Evolutionary conservation across 30 jellyfish, hydroid and myxozoan genomes (phyloP), one percentile per base, ranked within the genome.

Genomic region (Calvadosia cruxmelitensis): DNA sequence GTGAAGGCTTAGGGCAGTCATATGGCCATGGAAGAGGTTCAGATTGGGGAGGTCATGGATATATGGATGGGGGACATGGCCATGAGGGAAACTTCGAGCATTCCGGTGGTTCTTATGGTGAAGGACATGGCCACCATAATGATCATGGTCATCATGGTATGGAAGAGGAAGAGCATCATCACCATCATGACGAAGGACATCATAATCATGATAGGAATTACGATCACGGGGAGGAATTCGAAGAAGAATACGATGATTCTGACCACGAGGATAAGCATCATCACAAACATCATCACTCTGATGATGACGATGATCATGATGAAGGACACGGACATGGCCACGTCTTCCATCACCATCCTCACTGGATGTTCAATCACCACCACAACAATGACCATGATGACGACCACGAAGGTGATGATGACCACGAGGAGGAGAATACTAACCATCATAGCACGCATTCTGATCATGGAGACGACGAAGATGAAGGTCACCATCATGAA

Each of bases 191-290:
- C 29, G 76, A 68, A 26, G 91, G 77, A 13, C 42, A 29, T 29
- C 67, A 53, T 29, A 13, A 61, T 33, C 80, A 74, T 68, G 74
- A 69, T 36, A 64, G 53, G 5, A 69, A n/a, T 27, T 33, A 20
- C 30, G 91, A 69, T 69, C 64, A 68, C 69, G 91, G 91, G 3
- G 75, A 78, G 63, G 72, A 68, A 63, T 68, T 29, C 0, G 51
- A 29, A 57, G 81, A 63, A 10, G 29, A 62, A 15, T 34, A 34
- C 51, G 52, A 34, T 53, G 72, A 26, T 70, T 62, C 33, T 73
- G 67, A 29, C 28, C 71, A 68, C 49, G 78, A 24, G 12, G 72
- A 66, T 32, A 51, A 51, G 30, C 61, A 51, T 5, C n/a, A 64
- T 29, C n/a, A 7, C 30, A 10, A 5, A 3, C 73, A 64, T 30